Conservation (phyloP, 2,113 vertebrate genomes). For the Tiliqua scincoides region DNA sequence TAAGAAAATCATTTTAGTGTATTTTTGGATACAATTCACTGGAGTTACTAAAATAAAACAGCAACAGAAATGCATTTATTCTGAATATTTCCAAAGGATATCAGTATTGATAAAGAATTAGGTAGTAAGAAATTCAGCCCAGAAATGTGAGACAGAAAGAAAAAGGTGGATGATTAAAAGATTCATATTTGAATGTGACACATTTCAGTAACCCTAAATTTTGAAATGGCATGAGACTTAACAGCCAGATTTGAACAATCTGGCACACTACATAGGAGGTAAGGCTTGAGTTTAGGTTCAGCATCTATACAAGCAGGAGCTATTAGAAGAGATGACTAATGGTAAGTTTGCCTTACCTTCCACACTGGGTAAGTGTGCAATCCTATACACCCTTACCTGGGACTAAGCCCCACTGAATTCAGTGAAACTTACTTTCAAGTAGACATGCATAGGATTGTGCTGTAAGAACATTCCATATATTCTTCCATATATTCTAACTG, state of each 20-base stretch:
- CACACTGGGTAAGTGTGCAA: no score
- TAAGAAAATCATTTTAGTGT: no score
- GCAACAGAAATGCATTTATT: neutral
- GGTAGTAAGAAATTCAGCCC: neutral
- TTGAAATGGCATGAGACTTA: neutral
- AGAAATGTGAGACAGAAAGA: neutral
- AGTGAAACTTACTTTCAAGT: no score
- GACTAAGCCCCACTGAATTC: no score
- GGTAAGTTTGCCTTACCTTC: no score
- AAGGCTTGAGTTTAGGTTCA: neutral
- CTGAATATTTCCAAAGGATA: constrained; percentile 9
- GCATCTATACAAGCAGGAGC: neutral
- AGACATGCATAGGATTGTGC: no score
- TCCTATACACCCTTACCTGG: no score
- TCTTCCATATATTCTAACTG: neutral
- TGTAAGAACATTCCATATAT: neutral
- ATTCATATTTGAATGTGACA: neutral
- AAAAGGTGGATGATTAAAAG: neutral
- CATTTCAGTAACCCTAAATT: neutral
- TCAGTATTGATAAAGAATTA: neutral
- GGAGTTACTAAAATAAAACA: neutral
- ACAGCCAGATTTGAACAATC: neutral
- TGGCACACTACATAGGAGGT: neutral
- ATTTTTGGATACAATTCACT: no score
- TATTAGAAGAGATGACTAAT: neutral